Evolutionary conservation across 2,113 vertebrate species (phyloP), one percentile per base, ranked within the genome.

Genomic region (Forbesichthys agassizii): DNA sequence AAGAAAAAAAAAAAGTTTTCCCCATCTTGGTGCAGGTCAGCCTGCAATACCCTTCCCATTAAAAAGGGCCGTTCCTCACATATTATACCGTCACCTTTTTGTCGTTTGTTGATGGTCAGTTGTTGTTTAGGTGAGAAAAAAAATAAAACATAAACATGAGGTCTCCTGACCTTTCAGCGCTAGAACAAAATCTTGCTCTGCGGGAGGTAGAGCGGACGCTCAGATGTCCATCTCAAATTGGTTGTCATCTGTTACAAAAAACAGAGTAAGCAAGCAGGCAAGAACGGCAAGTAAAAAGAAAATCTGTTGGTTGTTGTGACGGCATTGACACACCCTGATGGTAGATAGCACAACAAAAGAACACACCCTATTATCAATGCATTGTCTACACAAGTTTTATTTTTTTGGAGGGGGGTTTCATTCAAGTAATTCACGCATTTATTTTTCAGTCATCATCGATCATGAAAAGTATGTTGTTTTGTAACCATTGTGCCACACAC

Each of bases 141-240:
- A 68, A 80, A 71, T 69, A 83, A 83, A 63, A 54, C 14, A 46
- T 72, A 65, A 73, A 77, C 68, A 53, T 74, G 68, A 27, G 27
- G 27, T 27, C 27, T 27, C 27, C 27, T 27, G 27, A 27, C 27
- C 27, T 27, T 27, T 27, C 2, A 27, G 74, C 52, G 48, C 78
- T 84, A 78, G 48, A 77, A 84, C 55, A 33, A 75, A 18, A 16
- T n/a, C 33, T 64, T 58, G 79, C 71, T 84, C 90, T 89, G 88
- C 81, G 88, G 89, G 91, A 92, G 86, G 87, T 75, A 80, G 74
- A 80, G 80, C 68, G 75, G 85, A n/a, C 52, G 79, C 71, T 92
- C 84, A 92, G 79, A 92, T 92, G 82, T 92, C 91, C 91, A 92
- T 92, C 79, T 91, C 91, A 79, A 92, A 92, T 84, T 92, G 91